phyloP scores from a whole-genome alignment of 2,888 invertebrate species.

The Drosophila leonis region DNA sequence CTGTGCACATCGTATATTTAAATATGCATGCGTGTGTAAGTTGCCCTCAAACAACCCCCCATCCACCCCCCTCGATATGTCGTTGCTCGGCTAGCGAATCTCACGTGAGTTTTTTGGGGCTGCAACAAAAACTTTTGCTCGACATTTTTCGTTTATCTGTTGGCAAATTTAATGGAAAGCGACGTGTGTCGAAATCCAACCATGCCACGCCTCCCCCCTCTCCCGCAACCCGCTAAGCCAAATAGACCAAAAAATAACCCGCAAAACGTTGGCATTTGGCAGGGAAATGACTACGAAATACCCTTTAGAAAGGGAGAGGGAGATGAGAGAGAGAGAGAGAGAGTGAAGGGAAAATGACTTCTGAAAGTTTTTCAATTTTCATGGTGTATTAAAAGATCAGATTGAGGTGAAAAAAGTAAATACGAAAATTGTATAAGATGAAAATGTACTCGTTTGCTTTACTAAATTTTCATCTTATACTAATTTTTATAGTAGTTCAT shows the following conservation, averaged over 20 bases:
- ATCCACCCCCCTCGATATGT: constrained; percentile 6
- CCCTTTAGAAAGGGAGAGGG: not conserved
- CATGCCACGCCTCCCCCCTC: constrained; percentile 38
- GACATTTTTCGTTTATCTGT: constrained; percentile 75
- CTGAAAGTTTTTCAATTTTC: not conserved
- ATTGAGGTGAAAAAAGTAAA: not conserved
- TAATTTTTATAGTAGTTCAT: not conserved
- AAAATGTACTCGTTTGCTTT: no score
- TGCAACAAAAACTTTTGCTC: constrained; percentile 53
- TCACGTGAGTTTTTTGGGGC: constrained; percentile 45
- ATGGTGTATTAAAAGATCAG: not conserved
- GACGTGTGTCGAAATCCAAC: constrained; percentile 63
- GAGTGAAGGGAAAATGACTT: not conserved
- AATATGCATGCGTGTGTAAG: constrained; percentile 32
- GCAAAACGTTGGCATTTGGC: constrained; percentile 9
- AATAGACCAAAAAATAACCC: constrained; percentile 6
- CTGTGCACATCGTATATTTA: constrained; percentile 17
- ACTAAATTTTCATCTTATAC: not conserved
- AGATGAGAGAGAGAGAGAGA: not conserved
- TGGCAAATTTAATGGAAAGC: constrained; percentile 77
- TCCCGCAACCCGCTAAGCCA: not conserved
- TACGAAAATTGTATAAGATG: not conserved
- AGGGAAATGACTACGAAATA: constrained; percentile 9
- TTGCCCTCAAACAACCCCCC: not conserved
- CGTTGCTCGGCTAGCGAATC: constrained; percentile 51